These are phyloP conservation scores for Caenorhabditis drosophilae DNA, from an alignment of 2,888 invertebrate species.

Conservation along the genomic window DNA sequence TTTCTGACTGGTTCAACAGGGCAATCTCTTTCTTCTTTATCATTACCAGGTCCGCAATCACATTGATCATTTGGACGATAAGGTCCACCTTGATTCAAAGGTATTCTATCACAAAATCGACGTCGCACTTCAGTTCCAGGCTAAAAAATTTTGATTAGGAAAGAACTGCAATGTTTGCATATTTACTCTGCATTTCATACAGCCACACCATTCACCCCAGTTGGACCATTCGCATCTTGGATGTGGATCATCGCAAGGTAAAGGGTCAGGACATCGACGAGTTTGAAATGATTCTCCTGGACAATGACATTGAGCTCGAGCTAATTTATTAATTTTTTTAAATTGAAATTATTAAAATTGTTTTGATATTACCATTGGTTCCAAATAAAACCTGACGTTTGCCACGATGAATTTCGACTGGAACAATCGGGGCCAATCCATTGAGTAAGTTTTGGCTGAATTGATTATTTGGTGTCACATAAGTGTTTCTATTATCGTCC, in stretches of 20 bases:
- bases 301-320: constrained; percentile 39
- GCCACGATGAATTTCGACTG: constrained; percentile 42
- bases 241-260: constrained; percentile 33
- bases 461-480: constrained; percentile 14
- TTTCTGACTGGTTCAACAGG: too few species aligned
- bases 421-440: constrained; percentile 45
- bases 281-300: constrained; percentile 45
- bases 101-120: constrained; percentile 47
- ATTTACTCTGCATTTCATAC: constrained; percentile 45
- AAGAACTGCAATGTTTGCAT: not conserved
- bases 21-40: constrained; percentile 42
- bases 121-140: constrained; percentile 45
- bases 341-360: too few species aligned
- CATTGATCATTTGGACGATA: constrained; percentile 38
- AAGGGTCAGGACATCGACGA: constrained; percentile 26
- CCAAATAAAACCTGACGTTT: constrained; percentile 36
- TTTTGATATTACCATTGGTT: constrained; percentile 2
- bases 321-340: not conserved
- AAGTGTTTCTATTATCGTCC: constrained; percentile 26
- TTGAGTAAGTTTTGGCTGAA: constrained; percentile 12
- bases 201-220: constrained; percentile 60
- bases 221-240: constrained; percentile 48
- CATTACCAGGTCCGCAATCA: constrained; percentile 39
- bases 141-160: constrained; percentile 16
- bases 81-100: constrained; percentile 18